Base-by-base conservation (phyloP, 2,113 vertebrate genomes). In the Phoenicopterus ruber region DNA sequence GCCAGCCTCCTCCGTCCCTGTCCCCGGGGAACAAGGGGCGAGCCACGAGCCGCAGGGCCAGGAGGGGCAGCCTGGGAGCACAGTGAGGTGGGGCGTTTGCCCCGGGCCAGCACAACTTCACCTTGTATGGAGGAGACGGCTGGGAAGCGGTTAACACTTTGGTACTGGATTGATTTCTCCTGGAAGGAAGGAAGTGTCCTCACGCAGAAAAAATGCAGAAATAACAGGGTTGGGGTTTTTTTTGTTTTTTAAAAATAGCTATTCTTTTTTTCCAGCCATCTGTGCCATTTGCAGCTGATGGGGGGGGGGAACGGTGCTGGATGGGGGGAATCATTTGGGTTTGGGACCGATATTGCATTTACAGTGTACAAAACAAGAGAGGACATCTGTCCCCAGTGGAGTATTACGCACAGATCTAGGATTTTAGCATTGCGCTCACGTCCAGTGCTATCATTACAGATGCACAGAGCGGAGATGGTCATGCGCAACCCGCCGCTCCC, bases 121-220 rank as follows among this genome's bases (percentile, higher is more conserved):
- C 77, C 91, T 95, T 69, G 36, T 50, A 29, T 42, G 70, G 81
- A 94, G 66, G 28, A 92, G 86, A 57, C 0, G 13, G 96, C 67
- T 96, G 92, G 82, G 96, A 96, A 96, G 94, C 0, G 1, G 95
- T 96, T 96, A 97, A 97, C 67, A 10, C 86, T 94, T 95, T 69
- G 66, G 86, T 93, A 32, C 22, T 96, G 54, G 77, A 93, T 69
- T 93, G 96, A 96, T 96, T 94, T 93, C 86, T 97, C 93, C 77
- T 95, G 96, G 88, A 97, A 97, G 91, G 90, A 96, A 96, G 95
- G 94, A 97, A 97, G 94, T 96, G 91, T 96, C 96, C 88, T 97
- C 97, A 97, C 20, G 0, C 73, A 92, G 91, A 89, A 97, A 96
- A 96, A 96, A 97, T 97, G 97, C 88, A 97, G 93, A 96, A 97